phyloP scores from a whole-genome alignment of 2,113 vertebrate species.

The Hyperoodon ampullatus region DNA sequence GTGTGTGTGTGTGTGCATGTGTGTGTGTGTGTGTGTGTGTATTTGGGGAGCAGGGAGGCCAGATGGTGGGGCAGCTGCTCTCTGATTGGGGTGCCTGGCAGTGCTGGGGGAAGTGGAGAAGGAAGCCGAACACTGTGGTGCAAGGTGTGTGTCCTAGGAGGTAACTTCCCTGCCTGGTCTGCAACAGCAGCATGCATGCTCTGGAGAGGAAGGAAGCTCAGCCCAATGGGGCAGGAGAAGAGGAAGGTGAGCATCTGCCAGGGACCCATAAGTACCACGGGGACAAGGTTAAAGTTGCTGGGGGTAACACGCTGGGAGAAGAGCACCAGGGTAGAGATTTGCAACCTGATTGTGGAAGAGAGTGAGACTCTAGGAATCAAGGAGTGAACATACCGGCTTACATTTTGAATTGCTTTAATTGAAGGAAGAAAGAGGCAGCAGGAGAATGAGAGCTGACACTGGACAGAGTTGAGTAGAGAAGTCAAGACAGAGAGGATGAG shows the following conservation, averaged over 20 bases:
- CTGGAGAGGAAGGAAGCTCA: not conserved
- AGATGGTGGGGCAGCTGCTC: not conserved
- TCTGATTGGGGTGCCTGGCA: not conserved
- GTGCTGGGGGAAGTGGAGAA: not conserved
- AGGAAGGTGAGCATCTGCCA: not conserved
- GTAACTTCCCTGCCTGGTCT: not conserved
- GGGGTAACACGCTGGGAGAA: not conserved
- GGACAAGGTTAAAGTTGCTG: not conserved
- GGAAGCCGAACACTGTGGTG: not conserved
- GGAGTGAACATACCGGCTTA: not conserved
- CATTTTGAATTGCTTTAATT: not conserved
- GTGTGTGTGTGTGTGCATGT: too few relatives aligned
- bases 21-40: too few relatives aligned
- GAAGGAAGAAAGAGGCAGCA: not conserved
- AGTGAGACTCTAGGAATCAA: not conserved
- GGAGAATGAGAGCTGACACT: not conserved
- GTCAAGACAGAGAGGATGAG: not conserved
- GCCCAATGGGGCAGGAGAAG: not conserved
- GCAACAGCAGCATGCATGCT: not conserved
- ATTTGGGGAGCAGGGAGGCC: not conserved
- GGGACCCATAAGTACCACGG: not conserved
- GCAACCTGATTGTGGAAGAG: slow-evolving; percentile 8
- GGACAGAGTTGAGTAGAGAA: not conserved
- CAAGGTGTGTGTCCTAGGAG: not conserved
- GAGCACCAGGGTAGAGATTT: not conserved